phyloP scores from a whole-genome alignment of 2,888 invertebrate species.

The Onthophagus sagittarius region DNA sequence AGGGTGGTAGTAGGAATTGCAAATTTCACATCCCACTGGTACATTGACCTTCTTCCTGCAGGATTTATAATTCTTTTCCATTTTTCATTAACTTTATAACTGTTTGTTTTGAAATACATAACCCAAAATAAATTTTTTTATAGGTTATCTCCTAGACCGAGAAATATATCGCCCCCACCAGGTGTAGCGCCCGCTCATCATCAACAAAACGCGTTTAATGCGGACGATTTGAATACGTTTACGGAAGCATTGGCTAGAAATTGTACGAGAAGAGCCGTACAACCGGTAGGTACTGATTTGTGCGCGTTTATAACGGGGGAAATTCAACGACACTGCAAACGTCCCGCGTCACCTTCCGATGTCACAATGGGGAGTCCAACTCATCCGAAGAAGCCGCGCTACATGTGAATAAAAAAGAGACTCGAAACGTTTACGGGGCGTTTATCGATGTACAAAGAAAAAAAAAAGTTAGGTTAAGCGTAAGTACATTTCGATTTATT shows the following conservation, averaged over 20 bases:
- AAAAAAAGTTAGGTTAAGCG: background rate
- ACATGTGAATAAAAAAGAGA: constrained; percentile 53
- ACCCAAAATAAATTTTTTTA: too few species aligned
- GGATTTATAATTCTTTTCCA: too few species aligned
- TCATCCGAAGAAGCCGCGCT: constrained; percentile 68
- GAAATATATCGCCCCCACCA: constrained; percentile 50
- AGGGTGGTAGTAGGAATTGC: too few species aligned
- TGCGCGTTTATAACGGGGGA: constrained; percentile 71
- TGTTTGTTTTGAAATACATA: too few species aligned
- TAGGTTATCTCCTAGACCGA: constrained; percentile 54
- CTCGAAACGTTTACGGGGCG: background rate
- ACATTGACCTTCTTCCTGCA: too few species aligned
- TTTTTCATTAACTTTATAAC: too few species aligned
- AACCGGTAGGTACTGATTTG: constrained; percentile 53
- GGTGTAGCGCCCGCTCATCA: constrained; percentile 33
- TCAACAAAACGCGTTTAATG: constrained; percentile 36
- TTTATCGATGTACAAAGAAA: background rate
- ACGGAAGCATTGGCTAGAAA: constrained; percentile 67
- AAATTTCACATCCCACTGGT: too few species aligned
- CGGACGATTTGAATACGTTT: constrained; percentile 68
- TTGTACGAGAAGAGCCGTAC: constrained; percentile 42
- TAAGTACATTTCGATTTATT: background rate
- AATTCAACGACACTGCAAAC: constrained; percentile 69
- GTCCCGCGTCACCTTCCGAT: constrained; percentile 65
- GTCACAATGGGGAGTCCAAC: constrained; percentile 76